Percentiles rank a stretch among this genome's conserved stretches.
phyloP scores from a whole-genome alignment of 2,797 vertebrate species.

The Rhinogobio ventralis region DNA sequence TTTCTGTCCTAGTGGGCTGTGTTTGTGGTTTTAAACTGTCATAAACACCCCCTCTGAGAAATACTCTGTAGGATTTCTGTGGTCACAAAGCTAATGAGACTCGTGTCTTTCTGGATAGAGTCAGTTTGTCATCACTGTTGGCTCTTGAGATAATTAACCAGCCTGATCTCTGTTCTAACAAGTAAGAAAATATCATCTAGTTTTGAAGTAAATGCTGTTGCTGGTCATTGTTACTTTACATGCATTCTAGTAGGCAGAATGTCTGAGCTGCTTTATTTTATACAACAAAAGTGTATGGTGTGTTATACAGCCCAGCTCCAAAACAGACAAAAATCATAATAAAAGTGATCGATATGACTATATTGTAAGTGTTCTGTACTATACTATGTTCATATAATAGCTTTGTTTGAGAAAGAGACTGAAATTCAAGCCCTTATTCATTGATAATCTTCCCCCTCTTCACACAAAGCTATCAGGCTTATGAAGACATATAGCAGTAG shows the following conservation, averaged over 20 bases:
- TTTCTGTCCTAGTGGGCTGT: conserved; percentile 3
- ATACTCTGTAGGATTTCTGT: conserved; percentile 17
- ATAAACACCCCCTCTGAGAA: conserved; percentile 24
- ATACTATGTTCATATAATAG: not conserved
- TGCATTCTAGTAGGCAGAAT: not conserved
- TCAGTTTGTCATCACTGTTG: conserved; percentile 17
- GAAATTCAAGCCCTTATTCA: not conserved
- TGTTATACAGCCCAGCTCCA: not conserved
- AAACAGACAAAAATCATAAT: not conserved
- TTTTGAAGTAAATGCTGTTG: not conserved
- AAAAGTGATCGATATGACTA: not conserved
- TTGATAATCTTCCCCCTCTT: not conserved
- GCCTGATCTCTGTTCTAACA: conserved; percentile 4
- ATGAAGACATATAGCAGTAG: not conserved
- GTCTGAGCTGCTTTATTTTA: not conserved
- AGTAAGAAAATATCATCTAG: not conserved
- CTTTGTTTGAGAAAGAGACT: not conserved
- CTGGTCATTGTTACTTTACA: conserved; percentile 26
- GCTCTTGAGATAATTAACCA: conserved; percentile 13
- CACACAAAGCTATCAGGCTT: not conserved
- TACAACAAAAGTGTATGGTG: not conserved
- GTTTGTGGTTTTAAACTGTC: conserved; percentile 44
- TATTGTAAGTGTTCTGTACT: not conserved
- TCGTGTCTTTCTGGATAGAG: not conserved
- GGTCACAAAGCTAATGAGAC: conserved; percentile 39